phyloP scores from a whole-genome alignment of 2,888 invertebrate genomes.

The Dysmachus trigonus region DNA sequence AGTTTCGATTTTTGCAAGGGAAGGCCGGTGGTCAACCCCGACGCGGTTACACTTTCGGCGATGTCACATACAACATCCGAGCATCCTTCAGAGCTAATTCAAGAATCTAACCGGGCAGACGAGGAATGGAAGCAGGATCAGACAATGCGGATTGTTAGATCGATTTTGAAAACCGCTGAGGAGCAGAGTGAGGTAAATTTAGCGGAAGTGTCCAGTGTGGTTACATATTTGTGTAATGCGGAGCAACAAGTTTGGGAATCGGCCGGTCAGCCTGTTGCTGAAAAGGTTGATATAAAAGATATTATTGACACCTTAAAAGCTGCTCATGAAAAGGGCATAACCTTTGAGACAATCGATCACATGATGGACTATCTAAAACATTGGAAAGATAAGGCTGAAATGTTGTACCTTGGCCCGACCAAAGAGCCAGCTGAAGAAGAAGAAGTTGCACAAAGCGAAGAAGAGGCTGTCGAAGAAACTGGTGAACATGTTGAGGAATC shows the following conservation, averaged over 20 bases:
- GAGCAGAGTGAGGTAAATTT: not conserved
- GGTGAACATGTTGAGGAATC: not conserved
- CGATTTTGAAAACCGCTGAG: not conserved
- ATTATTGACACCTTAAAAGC: constrained; percentile 43
- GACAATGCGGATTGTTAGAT: not conserved
- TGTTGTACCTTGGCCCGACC: not conserved
- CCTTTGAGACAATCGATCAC: constrained; percentile 48
- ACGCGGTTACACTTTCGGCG: not conserved
- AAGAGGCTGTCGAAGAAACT: not conserved
- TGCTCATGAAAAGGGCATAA: constrained; percentile 42
- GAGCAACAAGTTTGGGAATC: constrained; percentile 7
- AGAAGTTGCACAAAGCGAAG: not conserved
- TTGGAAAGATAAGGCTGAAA: not conserved
- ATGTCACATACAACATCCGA: not conserved
- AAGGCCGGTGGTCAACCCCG: constrained; percentile 13
- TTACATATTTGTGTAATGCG: constrained; percentile 45
- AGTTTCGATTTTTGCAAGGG: constrained; percentile 50
- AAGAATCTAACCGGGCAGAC: not conserved
- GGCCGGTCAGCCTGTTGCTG: constrained; percentile 18
- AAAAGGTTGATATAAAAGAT: constrained; percentile 18
- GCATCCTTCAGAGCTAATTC: not conserved
- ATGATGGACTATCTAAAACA: constrained; percentile 48
- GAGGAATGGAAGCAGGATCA: not conserved
- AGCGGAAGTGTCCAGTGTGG: constrained; percentile 40
- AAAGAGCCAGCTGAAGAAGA: not conserved